Conservation (phyloP, 2,113 vertebrate genomes). For the Hemibagrus wyckioides region DNA sequence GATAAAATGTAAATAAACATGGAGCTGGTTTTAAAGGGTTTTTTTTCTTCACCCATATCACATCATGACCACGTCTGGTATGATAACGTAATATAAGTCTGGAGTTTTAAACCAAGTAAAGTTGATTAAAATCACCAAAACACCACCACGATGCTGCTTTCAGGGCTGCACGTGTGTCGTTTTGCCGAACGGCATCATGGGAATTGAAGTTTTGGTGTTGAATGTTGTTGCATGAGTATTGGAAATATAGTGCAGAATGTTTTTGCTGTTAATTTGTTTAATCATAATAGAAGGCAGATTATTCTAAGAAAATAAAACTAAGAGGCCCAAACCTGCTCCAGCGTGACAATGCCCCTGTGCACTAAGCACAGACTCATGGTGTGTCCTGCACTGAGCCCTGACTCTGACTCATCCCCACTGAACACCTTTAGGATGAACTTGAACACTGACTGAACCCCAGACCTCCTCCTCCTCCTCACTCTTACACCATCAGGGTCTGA, state of each 20-base stretch:
- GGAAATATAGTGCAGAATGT: not conserved
- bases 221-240: not conserved
- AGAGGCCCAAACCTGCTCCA: too few species aligned
- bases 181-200: not conserved
- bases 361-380: too few species aligned
- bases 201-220: not conserved
- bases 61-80: not conserved
- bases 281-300: not conserved
- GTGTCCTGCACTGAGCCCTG: too few species aligned
- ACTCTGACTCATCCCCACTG: too few species aligned
- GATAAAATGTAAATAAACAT: not conserved
- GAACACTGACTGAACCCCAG: not conserved
- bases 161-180: constrained; percentile 4
- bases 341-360: too few species aligned
- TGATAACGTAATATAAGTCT: not conserved
- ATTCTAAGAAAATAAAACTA: not conserved
- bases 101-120: not conserved
- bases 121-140: not conserved
- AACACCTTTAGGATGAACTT: too few species aligned
- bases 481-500: too few species aligned
- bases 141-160: not conserved
- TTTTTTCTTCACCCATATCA: not conserved
- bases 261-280: not conserved
- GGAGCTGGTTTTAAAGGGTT: not conserved
- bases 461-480: too few species aligned